Evolutionary conservation across 2,888 invertebrate species (phyloP), one percentile per base, ranked within the genome.

Genomic region (Cantharis nigra): DNA sequence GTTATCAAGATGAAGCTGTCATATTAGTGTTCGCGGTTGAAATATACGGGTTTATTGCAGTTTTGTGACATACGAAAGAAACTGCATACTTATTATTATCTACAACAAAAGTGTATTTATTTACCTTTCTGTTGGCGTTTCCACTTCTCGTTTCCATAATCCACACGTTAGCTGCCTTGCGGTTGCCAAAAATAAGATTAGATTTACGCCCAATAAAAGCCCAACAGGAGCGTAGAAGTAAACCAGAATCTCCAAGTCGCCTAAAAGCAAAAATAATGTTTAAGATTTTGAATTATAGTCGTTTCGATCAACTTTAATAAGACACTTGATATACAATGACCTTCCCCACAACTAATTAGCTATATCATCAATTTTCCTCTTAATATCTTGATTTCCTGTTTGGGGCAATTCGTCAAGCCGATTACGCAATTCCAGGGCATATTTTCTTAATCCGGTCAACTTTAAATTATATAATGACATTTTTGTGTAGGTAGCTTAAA

Each of bases 191-290:
- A 96, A 96, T 78, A 97, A 92, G 76, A 94, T 90, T 78, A 96
- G 91, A 88, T 96, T 96, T 81, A 96, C 91, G 82, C 93, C 91
- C 81, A 96, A 90, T 80, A 96, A 90, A 79, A 94, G 91, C 76
- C 96, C 96, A 81, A 97, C 92, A 9, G 96, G 96, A 9, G 95
- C 96, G 87, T 93, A 96, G 90, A 96, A 96, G 89, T 95, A 96
- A 7, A 94, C 93, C 81, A 96, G 91, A 79, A 95, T 94, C 88
- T 96, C 95, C 89, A 93, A 91, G 88, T 94, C 93, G 83, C 92
- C 93, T 93, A 89, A 9, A 89, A 90, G 77, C 72, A 80, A 78
- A 74, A 77, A 71, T 9, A 26, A n/a, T 26, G n/a, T 63, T 72
- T 14, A 63, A 26, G 14, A 49, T n/a, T n/a, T 49, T n/a, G 16